phyloP scores from a whole-genome alignment of 2,888 invertebrate genomes.

The Aricia artaxerxes region DNA sequence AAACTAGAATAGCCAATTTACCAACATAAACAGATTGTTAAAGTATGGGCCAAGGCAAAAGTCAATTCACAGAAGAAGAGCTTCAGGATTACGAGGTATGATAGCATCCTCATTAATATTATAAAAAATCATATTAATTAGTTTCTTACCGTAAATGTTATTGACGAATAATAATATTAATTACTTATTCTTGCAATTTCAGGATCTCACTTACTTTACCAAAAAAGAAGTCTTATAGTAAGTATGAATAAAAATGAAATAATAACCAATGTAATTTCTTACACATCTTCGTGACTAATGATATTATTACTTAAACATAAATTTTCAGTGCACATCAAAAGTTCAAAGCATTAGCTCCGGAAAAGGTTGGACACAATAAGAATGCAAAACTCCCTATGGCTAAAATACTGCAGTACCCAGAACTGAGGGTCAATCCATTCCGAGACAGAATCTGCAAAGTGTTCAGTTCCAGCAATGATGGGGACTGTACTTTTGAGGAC shows the following conservation, averaged over 20 bases:
- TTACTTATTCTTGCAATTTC: constrained; percentile 50
- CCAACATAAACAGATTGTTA: not conserved
- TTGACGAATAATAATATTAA: not conserved
- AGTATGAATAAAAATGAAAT: constrained; percentile 63
- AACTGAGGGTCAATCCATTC: constrained; percentile 94
- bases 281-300: not conserved
- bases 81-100: constrained; percentile 93
- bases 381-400: constrained; percentile 92
- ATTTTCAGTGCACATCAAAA: constrained; percentile 89
- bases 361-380: constrained; percentile 93
- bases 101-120: constrained; percentile 33
- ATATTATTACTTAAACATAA: not conserved
- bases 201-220: constrained; percentile 96
- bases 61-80: constrained; percentile 93
- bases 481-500: constrained; percentile 96
- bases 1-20: not conserved
- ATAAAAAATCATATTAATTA: not conserved
- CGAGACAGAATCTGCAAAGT: constrained; percentile 94
- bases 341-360: constrained; percentile 93
- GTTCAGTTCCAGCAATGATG: constrained; percentile 93
- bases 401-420: constrained; percentile 92
- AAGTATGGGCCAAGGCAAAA: constrained; percentile 89
- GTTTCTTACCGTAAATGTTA: not conserved
- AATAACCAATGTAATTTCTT: not conserved
- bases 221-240: constrained; percentile 95